Conservation (phyloP, 1,140 invertebrate species). For the Asbolus verrucosus region DNA sequence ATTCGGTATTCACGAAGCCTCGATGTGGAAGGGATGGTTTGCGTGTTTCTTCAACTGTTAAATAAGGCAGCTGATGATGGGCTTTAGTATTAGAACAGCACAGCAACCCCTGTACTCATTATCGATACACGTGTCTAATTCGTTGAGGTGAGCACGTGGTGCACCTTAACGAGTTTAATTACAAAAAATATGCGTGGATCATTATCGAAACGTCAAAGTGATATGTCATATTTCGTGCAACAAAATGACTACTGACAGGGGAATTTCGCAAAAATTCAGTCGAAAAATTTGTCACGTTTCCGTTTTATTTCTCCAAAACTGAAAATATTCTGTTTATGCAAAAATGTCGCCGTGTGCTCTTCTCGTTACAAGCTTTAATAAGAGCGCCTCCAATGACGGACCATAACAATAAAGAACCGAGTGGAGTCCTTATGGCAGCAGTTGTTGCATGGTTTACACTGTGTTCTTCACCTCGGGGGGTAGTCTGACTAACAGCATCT, state of each 20-base stretch:
- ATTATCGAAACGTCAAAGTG: too few species aligned
- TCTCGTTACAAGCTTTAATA: too few species aligned
- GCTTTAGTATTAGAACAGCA: slow-evolving; percentile 1
- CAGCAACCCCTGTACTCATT: slow-evolving; percentile 26
- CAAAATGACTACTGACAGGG: too few species aligned
- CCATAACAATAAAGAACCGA: slow-evolving; percentile 25
- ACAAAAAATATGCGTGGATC: too few species aligned
- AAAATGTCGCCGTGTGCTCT: too few species aligned
- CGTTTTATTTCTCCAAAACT: too few species aligned
- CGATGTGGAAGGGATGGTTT: slow-evolving; percentile 21
- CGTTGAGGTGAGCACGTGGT: slow-evolving; percentile 25
- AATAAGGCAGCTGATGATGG: slow-evolving; percentile 53
- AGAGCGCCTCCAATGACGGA: slow-evolving; percentile 1
- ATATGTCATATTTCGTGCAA: too few species aligned
- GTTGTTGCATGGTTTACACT: slow-evolving; percentile 47
- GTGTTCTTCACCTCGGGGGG: slow-evolving; percentile 64
- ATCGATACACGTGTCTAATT: slow-evolving; percentile 21
- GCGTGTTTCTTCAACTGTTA: slow-evolving; percentile 51
- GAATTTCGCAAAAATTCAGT: too few species aligned
- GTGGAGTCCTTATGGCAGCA: slow-evolving; percentile 23
- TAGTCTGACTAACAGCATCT: slow-evolving; percentile 64
- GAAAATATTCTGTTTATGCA: too few species aligned
- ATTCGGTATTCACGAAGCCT: background rate
- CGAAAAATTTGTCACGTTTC: too few species aligned
- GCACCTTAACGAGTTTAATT: background rate